Evolutionary conservation across 2,888 invertebrate genomes (phyloP), one percentile per base, ranked within the genome.

Genomic region (Parthenolecanium corni): DNA sequence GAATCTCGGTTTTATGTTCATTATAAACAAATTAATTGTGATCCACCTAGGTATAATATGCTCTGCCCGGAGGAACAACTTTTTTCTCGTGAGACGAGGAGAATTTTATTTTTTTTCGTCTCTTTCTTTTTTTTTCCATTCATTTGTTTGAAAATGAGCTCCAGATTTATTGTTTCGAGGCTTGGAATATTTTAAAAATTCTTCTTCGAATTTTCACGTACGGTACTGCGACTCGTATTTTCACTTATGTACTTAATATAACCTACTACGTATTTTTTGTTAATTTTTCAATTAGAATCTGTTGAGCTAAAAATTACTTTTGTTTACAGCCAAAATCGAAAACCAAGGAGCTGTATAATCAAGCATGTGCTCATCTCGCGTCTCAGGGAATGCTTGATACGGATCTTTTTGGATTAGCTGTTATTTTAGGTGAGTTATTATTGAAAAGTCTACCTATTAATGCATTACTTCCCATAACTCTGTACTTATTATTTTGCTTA

Each of bases 341-440:
- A 75, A 86, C 88, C 73, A 84, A 84, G 73, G 88, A 90, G 75
- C 81, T 90, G 69, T 86, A 87, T 73, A 80, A 82, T 70, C 83
- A 88, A 75, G 85, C 86, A 78, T 85, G 84, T 74, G 79, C 82
- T 67, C 85, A 89, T 76, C 83, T 89, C 71, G 83, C 83, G 72
- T 82, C 86, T 73, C 83, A 85, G 77, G 86, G 86, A 75, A 84
- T 89, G 81, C 81, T 82, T 76, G 89, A 89, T 76, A 83, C 84
- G 72, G 86, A 89, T 73, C 82, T 89, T 71, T 90, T 90, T 78
- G 89, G 89, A 72, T 77, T 91, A 74, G 88, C 89, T 71, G 79
- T 86, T 72, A 80, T 85, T 73, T 84, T 84, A 80, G 89, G 89
- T 89, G 75, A 82, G 83, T 78, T n/a, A n/a, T n/a, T n/a, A n/a